These are phyloP conservation scores for Vipera ursinii DNA, from an alignment of 2,797 vertebrate genomes.

Conservation along the genomic window DNA sequence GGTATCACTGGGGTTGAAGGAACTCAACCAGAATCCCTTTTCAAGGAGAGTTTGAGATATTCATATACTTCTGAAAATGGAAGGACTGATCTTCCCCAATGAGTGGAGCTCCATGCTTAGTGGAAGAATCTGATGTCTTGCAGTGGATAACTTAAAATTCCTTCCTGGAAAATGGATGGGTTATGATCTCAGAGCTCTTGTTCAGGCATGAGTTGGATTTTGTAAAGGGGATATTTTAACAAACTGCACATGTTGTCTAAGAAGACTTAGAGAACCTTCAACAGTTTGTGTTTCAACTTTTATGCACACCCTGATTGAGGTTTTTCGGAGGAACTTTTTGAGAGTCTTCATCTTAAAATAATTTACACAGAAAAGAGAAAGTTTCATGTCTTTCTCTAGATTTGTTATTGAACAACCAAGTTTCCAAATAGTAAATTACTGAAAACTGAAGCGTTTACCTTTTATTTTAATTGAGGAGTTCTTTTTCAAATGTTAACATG, in stretches of 20 bases:
- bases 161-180: background rate
- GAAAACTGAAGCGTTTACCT: background rate
- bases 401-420: background rate
- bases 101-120: background rate
- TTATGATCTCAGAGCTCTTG: background rate
- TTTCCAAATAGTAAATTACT: background rate
- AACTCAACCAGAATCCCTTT: too few relatives aligned
- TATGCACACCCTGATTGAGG: background rate
- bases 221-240: background rate
- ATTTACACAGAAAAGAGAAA: background rate
- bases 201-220: background rate
- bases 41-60: too few relatives aligned
- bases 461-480: background rate
- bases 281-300: background rate
- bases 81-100: too few relatives aligned
- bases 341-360: background rate
- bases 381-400: background rate
- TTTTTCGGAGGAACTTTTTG: background rate
- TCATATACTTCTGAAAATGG: too few relatives aligned
- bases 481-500: background rate
- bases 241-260: background rate
- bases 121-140: background rate
- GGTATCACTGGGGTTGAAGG: too few relatives aligned
- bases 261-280: background rate
- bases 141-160: background rate